Percentiles rank a stretch among this genome's conserved stretches.
phyloP scores from a whole-genome alignment of 1,140 invertebrate species.

The Pollicipes pollicipes region DNA sequence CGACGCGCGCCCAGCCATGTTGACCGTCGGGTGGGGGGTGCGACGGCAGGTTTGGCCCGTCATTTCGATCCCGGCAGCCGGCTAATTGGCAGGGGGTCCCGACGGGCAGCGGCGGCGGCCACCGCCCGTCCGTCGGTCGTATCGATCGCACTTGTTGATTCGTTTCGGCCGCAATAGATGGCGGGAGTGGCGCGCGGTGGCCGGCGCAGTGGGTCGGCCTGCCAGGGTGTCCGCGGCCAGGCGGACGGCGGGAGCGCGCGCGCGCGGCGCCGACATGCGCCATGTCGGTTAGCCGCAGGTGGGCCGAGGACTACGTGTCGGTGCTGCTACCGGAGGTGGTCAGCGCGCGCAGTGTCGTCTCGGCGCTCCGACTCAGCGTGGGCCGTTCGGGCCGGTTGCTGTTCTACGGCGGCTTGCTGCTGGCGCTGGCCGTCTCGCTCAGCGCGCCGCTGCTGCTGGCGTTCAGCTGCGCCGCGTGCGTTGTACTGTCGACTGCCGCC shows the following conservation, averaged over 20 bases:
- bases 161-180: conserved; percentile 1
- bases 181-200: too few species aligned
- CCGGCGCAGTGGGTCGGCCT: background rate
- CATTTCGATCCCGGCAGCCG: background rate
- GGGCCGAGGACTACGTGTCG: background rate
- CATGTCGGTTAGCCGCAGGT: background rate
- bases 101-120: too few species aligned
- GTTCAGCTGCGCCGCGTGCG: background rate
- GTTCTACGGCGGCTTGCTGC: background rate
- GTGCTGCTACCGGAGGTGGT: background rate
- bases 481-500: background rate
- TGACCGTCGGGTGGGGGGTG: too few species aligned
- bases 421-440: background rate
- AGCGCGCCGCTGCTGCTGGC: background rate
- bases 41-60: too few species aligned
- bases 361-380: background rate
- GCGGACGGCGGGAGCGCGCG: too few species aligned
- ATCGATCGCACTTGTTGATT: conserved; percentile 1
- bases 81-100: background rate
- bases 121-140: background rate
- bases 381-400: background rate
- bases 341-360: background rate
- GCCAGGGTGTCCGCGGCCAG: too few species aligned
- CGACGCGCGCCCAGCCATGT: too few species aligned
- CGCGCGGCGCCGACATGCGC: background rate